Evolutionary conservation across 2,797 vertebrate genomes (phyloP), one percentile per base, ranked within the genome.

Genomic region (Glyptemys insculpta): DNA sequence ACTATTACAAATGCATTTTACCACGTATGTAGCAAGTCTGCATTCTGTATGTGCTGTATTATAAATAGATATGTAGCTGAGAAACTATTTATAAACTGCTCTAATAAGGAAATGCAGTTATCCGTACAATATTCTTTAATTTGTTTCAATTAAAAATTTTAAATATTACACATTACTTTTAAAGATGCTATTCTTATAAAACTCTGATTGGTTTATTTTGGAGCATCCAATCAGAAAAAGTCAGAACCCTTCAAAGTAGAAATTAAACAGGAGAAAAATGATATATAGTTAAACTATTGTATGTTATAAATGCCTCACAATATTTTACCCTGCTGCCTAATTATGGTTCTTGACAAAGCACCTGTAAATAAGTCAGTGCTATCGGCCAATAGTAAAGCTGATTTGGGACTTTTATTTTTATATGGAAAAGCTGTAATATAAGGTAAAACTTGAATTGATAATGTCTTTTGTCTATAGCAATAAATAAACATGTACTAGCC

Each of bases 71-170:
- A 88, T 21, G 94, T 95, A 97, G 98, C 96, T 97, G 92, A 85
- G 89, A 97, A 94, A 82, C 91, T 98, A 98, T 98, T 98, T 98
- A 98, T 98, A 98, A 96, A 97, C 72, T 96, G 86, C 94, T 97
- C 92, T 97, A 89, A 93, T 94, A 92, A 89, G 85, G 90, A 97
- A 93, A 79, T 83, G 89, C 94, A 85, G 21, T 90, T 95, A 97
- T 76, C 95, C 95, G 88, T 96, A 96, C 94, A 86, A 14, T 96
- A 95, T 86, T 97, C 94, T 95, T 83, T 96, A 96, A 95, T 91
- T 93, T 96, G 93, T 85, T 88, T 92, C 96, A 93, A 87, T 82
- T 95, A 97, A 95, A 96, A 96, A 90, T 89, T 95, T 96, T 97
- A 98, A 96, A 95, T 94, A 89, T 85, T 89, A 87, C 15, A 86